These are phyloP conservation scores for Mylabris phalerata DNA, from an alignment of 1,140 invertebrate genomes.

Conservation along the genomic window DNA sequence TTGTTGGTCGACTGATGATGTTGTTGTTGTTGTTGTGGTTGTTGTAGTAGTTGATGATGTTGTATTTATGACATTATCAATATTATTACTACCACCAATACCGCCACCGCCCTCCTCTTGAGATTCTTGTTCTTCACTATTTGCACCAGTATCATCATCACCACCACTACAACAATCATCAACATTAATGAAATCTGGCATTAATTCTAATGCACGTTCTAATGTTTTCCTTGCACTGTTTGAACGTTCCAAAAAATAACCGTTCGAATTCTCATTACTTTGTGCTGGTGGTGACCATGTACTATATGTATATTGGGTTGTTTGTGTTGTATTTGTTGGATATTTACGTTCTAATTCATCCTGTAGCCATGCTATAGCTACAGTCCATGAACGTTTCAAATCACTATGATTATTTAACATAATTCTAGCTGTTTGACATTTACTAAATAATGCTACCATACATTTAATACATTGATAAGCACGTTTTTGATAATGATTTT, in stretches of 20 bases:
- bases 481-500: conserved; percentile 92
- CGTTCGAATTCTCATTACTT: conserved; percentile 92
- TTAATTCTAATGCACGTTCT: conserved; percentile 74
- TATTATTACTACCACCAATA: neutral
- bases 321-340: conserved; percentile 23
- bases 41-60: too few species aligned
- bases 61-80: too few species aligned
- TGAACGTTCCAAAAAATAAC: conserved; percentile 90
- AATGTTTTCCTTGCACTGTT: conserved; percentile 87
- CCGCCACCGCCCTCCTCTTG: conserved; percentile 27
- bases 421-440: conserved; percentile 66
- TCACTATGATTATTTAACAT: conserved; percentile 71
- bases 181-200: conserved; percentile 64
- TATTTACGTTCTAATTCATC: conserved; percentile 74
- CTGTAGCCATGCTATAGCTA: conserved; percentile 88
- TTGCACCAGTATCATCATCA: conserved; percentile 43
- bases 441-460: conserved; percentile 83
- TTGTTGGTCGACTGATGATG: neutral
- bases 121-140: conserved; percentile 36
- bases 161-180: conserved; percentile 22
- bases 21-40: too few species aligned
- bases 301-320: conserved; percentile 70
- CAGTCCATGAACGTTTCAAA: conserved; percentile 77
- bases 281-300: conserved; percentile 90
- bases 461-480: conserved; percentile 97